Evolutionary conservation across 2,888 invertebrate species (phyloP), one percentile per base, ranked within the genome.

Genomic region (Archaeoteleia sp.): DNA sequence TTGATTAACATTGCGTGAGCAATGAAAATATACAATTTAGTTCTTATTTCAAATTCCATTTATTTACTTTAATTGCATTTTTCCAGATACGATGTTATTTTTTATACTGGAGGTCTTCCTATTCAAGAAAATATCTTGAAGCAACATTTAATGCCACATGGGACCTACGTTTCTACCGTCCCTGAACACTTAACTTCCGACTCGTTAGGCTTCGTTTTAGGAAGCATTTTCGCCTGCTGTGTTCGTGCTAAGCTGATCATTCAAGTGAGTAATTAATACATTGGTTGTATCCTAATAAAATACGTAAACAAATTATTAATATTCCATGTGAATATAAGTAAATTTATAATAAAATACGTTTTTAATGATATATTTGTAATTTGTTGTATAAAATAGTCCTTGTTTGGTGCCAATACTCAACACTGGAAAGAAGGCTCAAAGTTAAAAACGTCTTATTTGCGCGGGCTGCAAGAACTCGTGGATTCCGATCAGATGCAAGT

Each of bases 401-500:
- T 86, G 9, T 80, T 86, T 51, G 86, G 87, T 49, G 74, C 74
- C 6, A 79, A 74, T 51, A 73, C 65, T 35, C 71, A 79, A 37
- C 76, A 78, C 2, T 85, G 83, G 82, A 81, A 78, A 37, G 85
- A 85, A 7, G 85, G 84, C 39, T 72, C 77, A 12, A 83, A 79
- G 49, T 74, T 85, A 42, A 82, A 82, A 9, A 53, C 74, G 15
- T 65, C 67, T 10, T 81, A 80, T 67, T 75, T 88, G 20, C 83
- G 84, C 53, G 81, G 82, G 8, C 74, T 87, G n/a, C 77, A 83
- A 1, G 82, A 86, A 46, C 83, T 89, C 40, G 87, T 88, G 0
- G 89, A 89, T 72, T 85, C 86, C 13, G 87, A 88, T 45, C 84
- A 87, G 63, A 77, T 90, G 58, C 88, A 88, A 75, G 87, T 89